These are phyloP conservation scores for Masticophis lateralis DNA, from an alignment of 2,797 vertebrate species.

Conservation along the genomic window DNA sequence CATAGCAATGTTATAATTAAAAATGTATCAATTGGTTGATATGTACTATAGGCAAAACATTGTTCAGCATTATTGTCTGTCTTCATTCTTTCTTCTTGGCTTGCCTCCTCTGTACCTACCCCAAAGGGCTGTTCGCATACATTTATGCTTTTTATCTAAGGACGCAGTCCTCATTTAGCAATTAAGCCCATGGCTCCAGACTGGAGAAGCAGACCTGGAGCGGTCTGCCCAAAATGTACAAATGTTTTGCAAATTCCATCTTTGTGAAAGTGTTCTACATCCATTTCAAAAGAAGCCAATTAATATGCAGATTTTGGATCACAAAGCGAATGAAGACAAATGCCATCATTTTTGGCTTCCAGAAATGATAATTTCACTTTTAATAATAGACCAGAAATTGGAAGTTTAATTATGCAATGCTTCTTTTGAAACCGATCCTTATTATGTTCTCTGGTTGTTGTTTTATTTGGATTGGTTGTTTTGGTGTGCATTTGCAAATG, in stretches of 20 bases:
- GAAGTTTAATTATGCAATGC: conserved; percentile 50
- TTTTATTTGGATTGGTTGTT: background rate
- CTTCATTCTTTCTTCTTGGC: background rate
- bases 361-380: conserved; percentile 52
- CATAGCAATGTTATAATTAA: conserved; percentile 61
- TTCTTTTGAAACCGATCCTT: conserved; percentile 32
- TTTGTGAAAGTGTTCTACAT: conserved; percentile 2
- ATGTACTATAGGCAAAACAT: conserved; percentile 39
- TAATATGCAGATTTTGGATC: conserved; percentile 51
- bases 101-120: background rate
- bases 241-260: background rate
- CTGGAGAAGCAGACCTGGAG: background rate
- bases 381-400: conserved; percentile 50
- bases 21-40: conserved; percentile 60
- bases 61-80: conserved; percentile 31
- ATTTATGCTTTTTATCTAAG: conserved; percentile 29
- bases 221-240: background rate
- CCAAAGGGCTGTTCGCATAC: background rate
- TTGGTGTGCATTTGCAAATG: conserved; percentile 31
- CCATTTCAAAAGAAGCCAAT: conserved; percentile 34
- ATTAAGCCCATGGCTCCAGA: background rate
- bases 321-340: background rate
- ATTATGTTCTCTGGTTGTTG: background rate
- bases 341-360: conserved; percentile 1
- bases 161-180: conserved; percentile 32